Evolutionary conservation across 2,797 vertebrate species (phyloP), one percentile per base, ranked within the genome.

Genomic region (Oreochromis mossambicus): DNA sequence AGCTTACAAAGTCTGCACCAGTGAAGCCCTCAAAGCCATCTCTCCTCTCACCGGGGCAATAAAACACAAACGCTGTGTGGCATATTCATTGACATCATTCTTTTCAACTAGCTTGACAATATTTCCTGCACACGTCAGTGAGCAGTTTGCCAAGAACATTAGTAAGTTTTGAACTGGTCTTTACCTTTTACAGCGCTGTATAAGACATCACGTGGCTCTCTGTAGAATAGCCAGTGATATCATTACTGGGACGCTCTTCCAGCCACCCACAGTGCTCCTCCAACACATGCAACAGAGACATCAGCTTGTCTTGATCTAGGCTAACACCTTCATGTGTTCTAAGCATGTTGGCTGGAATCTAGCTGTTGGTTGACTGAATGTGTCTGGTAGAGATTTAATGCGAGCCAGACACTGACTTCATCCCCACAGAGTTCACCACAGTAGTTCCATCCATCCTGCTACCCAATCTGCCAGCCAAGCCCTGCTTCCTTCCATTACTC

Each of bases 331-430:
- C 55, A 87, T 81, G 77, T 87, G 89, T 70, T 93, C 82, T 89
- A 84, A 92, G 91, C 92, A 89, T 87, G 85, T 88, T 90, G 93
- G 86, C 84, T 78, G 80, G 46, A 81, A 48, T 46, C 76, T 29
- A 77, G 86, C 88, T 87, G 90, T 88, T 89, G 83, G 92, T 88
- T 78, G 90, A 93, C 83, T 79, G 58, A n/a, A 80, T 79, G 80
- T n/a, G 89, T 81, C 84, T 91, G 90, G 32, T 85, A 78, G 77
- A 79, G 86, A 82, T 92, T 91, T 92, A 84, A 93, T 93, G 87
- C 79, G 88, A 89, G 88, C 92, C 93, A 95, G 94, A 96, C 89
- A 78, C 87, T 96, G 95, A 96, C 93, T 92, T 96, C 93, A 96
- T 95, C 79, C 50, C 92, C 93, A 81, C 89, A 92, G 55, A 15